Conservation (phyloP, 2,888 invertebrate species). For the Aphidoletes aphidimyza region DNA sequence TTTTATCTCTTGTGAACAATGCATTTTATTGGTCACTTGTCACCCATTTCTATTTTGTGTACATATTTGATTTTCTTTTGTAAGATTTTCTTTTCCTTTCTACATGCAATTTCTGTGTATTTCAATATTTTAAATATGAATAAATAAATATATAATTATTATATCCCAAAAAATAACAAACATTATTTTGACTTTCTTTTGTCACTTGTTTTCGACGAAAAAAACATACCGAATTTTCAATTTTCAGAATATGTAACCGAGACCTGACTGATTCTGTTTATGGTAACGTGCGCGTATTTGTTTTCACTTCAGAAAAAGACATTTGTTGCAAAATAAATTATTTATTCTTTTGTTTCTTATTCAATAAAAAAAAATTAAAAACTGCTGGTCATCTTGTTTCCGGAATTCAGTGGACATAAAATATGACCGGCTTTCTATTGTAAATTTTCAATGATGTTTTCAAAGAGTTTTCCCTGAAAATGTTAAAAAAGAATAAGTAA, state of each 20-base stretch:
- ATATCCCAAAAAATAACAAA: background rate
- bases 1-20: background rate
- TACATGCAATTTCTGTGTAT: constrained; percentile 38
- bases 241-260: background rate
- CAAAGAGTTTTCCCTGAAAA: too few relatives aligned
- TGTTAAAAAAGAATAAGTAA: too few relatives aligned
- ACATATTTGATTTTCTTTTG: background rate
- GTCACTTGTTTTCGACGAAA: background rate
- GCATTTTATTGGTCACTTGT: constrained; percentile 22
- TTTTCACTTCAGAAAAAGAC: background rate
- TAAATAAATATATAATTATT: background rate
- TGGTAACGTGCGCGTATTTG: too few relatives aligned
- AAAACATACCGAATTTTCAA: background rate
- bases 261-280: background rate
- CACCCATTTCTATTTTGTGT: constrained; percentile 9
- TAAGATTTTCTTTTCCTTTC: background rate
- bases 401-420: too few relatives aligned
- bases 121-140: constrained; percentile 40
- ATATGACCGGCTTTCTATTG: too few relatives aligned
- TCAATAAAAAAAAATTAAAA: background rate
- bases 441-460: too few relatives aligned
- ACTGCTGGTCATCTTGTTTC: too few relatives aligned
- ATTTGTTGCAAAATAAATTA: background rate
- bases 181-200: background rate
- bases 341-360: background rate